Evolutionary conservation across 2,888 invertebrate genomes (phyloP).

Genomic region (Hirudinaria manillensis): DNA sequence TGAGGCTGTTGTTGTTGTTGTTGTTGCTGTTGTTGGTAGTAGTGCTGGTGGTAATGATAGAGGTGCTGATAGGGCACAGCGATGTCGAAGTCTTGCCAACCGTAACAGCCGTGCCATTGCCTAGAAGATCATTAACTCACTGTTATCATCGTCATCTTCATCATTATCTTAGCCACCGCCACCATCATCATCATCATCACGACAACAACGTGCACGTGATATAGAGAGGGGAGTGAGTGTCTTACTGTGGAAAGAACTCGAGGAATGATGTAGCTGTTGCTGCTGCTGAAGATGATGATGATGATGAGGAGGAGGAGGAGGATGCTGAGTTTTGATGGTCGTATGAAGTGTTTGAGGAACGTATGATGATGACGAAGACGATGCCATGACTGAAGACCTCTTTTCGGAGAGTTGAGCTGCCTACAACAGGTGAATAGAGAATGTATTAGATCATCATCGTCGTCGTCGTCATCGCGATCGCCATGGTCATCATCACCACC

Average conservation of each 20-base stretch:
- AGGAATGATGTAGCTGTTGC: no score
- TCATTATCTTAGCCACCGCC: no score
- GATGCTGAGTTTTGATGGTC: neutral
- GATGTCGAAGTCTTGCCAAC: neutral
- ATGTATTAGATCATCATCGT: neutral
- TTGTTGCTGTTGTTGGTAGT: neutral
- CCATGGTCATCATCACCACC: constrained; percentile 9
- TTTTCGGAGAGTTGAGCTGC: constrained; percentile 25
- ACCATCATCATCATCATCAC: no score
- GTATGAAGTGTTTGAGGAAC: neutral
- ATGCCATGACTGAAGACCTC: neutral
- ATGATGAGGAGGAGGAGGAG: neutral
- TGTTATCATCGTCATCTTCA: no score
- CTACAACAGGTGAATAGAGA: neutral
- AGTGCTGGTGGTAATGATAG: neutral
- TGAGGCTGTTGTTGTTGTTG: neutral
- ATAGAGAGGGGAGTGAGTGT: no score
- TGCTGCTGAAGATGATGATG: neutral
- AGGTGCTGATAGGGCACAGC: neutral
- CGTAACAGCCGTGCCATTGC: constrained; percentile 17
- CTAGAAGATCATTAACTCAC: neutral
- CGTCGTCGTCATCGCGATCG: constrained; percentile 5
- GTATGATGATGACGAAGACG: constrained; percentile 12
- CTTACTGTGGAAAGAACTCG: no score
- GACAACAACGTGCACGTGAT: no score